Evolutionary conservation across 2,113 vertebrate species (phyloP).

Genomic region (Ailurus styani): DNA sequence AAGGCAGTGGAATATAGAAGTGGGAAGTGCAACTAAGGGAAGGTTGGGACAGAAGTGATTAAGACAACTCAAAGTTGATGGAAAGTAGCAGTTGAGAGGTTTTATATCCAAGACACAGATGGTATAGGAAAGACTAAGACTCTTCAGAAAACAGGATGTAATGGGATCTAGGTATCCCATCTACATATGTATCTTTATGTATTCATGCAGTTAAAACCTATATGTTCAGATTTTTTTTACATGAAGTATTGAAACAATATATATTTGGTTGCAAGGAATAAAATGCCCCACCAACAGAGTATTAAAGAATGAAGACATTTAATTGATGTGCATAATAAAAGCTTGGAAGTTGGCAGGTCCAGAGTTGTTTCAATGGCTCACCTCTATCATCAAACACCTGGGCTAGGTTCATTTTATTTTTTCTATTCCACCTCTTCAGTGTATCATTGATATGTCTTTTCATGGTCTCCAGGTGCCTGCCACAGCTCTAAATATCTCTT

Average conservation of each 20-base stretch:
- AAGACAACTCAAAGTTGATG: not conserved
- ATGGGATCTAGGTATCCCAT: not conserved
- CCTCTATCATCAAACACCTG: not conserved
- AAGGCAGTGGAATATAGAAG: not conserved
- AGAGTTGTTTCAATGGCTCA: not conserved
- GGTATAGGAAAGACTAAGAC: not conserved
- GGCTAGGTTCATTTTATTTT: not conserved
- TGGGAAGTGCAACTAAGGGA: not conserved
- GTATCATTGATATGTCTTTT: not conserved
- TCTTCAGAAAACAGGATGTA: not conserved
- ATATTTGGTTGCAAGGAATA: not conserved
- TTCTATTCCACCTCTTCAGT: not conserved
- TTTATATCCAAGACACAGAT: not conserved
- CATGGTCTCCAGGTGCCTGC: not conserved
- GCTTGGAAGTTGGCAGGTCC: not conserved
- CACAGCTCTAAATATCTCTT: slow-evolving; percentile 3
- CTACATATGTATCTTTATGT: not conserved
- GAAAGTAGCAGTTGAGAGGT: not conserved
- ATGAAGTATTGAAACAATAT: not conserved
- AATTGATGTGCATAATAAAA: not conserved
- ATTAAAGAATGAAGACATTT: slow-evolving; percentile 25
- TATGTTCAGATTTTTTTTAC: not conserved
- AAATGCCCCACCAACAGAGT: not conserved
- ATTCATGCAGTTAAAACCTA: not conserved
- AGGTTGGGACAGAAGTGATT: not conserved